phyloP scores from a whole-genome alignment of 2,888 invertebrate species.

The Leptothorax acervorum region DNA sequence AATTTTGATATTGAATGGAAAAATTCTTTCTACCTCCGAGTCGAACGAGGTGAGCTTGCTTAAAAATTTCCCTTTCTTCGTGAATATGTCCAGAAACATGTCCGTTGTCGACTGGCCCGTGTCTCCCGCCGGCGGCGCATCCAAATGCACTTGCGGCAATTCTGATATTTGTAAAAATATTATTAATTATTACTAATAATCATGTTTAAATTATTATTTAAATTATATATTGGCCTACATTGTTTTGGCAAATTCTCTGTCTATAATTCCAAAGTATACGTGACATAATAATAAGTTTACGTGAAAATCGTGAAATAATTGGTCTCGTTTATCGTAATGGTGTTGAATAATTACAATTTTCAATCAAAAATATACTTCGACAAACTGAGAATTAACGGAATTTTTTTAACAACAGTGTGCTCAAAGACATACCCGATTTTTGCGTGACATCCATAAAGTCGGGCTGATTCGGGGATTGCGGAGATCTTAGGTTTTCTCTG shows the following conservation, averaged over 20 bases:
- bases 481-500: constrained; percentile 89
- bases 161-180: constrained; percentile 80
- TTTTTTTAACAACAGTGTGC: background rate
- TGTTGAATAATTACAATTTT: background rate
- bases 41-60: constrained; percentile 96
- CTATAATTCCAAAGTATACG: background rate
- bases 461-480: constrained; percentile 86
- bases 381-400: background rate
- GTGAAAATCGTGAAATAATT: background rate
- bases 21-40: constrained; percentile 90
- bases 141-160: constrained; percentile 88
- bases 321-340: background rate
- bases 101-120: constrained; percentile 94
- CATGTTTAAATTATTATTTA: background rate
- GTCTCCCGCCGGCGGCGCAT: constrained; percentile 85
- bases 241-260: background rate
- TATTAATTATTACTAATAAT: background rate
- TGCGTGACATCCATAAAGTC: constrained; percentile 87
- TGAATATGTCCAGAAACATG: constrained; percentile 97
- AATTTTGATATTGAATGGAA: constrained; percentile 1
- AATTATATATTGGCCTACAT: background rate
- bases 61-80: constrained; percentile 95
- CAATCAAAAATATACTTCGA: background rate
- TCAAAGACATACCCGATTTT: constrained; percentile 87
- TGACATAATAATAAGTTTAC: background rate